These are phyloP conservation scores for Anableps anableps DNA, from an alignment of 2,797 vertebrate species.

Conservation along the genomic window DNA sequence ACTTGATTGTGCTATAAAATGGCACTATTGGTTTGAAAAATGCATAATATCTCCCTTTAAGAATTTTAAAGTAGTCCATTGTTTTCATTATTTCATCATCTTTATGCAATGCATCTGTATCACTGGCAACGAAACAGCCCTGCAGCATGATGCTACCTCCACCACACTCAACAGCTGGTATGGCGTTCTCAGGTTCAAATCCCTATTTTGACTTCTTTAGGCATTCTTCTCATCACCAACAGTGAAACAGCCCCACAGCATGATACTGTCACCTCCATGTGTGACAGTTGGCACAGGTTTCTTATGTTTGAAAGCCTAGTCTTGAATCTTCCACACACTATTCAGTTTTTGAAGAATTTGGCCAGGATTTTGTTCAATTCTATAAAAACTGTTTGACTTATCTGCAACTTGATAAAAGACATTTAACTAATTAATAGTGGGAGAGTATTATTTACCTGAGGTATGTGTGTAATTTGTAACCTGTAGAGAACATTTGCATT, in stretches of 20 bases:
- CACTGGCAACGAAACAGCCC: neutral
- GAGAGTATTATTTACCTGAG: neutral
- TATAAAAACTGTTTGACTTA: neutral
- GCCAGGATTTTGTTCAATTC: too few relatives aligned
- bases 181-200: neutral
- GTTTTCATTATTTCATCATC: too few relatives aligned
- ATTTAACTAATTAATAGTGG: neutral
- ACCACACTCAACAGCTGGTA: too few relatives aligned
- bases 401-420: neutral
- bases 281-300: neutral
- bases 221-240: too few relatives aligned
- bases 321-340: too few relatives aligned
- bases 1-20: too few relatives aligned
- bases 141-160: too few relatives aligned
- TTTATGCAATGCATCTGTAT: too few relatives aligned
- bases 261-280: neutral
- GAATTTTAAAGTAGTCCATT: too few relatives aligned
- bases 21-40: too few relatives aligned
- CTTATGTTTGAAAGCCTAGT: neutral
- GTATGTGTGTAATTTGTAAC: neutral
- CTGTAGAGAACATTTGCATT: neutral
- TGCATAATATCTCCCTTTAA: too few relatives aligned
- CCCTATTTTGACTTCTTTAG: neutral
- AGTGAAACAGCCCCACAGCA: neutral
- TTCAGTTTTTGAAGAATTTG: too few relatives aligned